phyloP scores from a whole-genome alignment of 2,888 invertebrate genomes.

The Alviniconcha strummeri region DNA sequence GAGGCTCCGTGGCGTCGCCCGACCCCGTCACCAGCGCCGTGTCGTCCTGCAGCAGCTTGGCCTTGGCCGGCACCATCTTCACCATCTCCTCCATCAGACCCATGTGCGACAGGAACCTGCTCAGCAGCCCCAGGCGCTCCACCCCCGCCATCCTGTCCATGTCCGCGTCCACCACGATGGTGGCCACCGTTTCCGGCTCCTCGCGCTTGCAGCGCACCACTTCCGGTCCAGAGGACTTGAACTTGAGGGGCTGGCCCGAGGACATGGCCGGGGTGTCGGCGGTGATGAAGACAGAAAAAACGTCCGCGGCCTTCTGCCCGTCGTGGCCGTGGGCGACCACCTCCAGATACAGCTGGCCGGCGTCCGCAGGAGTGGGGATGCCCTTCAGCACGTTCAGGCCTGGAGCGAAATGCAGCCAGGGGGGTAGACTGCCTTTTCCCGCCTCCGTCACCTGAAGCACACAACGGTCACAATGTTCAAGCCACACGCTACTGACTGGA shows the following conservation, averaged over 20 bases:
- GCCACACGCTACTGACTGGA: neutral
- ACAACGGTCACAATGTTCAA: neutral
- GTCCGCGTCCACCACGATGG: conserved; percentile 82
- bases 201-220: conserved; percentile 70
- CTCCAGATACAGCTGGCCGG: conserved; percentile 79
- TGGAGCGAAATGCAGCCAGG: conserved; percentile 80
- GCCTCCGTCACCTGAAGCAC: conserved; percentile 57
- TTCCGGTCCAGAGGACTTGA: conserved; percentile 46
- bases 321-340: conserved; percentile 66
- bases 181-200: conserved; percentile 79
- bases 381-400: conserved; percentile 84
- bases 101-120: conserved; percentile 62
- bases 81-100: conserved; percentile 63
- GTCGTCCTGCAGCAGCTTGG: conserved; percentile 63
- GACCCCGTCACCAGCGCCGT: conserved; percentile 69
- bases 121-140: conserved; percentile 76
- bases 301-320: conserved; percentile 77
- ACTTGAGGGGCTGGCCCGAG: conserved; percentile 37
- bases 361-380: conserved; percentile 78
- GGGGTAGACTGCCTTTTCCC: conserved; percentile 62
- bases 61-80: conserved; percentile 62
- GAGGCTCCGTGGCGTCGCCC: conserved; percentile 61
- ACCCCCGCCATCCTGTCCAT: conserved; percentile 75
- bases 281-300: conserved; percentile 82
- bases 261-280: conserved; percentile 34